Conservation (phyloP, 1,140 invertebrate species). For the Drosophila littoralis region DNA sequence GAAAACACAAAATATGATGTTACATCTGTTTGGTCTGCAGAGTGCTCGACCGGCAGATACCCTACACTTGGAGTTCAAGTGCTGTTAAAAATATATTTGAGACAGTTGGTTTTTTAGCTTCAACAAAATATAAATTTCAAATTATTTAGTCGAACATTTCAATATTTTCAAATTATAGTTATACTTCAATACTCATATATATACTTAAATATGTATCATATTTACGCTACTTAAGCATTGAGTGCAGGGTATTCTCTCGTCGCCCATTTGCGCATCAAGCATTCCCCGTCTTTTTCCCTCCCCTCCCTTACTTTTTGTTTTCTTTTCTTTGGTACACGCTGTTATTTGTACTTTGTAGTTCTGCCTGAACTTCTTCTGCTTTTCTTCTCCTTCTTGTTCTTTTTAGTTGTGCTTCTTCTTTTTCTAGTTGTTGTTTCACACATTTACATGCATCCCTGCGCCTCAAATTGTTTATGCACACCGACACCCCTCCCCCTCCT, state of each 20-base stretch:
- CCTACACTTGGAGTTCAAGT: background rate
- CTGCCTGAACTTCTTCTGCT: background rate
- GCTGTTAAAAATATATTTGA: too few relatives aligned
- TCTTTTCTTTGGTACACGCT: background rate
- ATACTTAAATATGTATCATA: too few relatives aligned
- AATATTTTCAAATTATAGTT: too few relatives aligned
- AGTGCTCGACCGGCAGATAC: background rate
- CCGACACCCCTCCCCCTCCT: background rate
- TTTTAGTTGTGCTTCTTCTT: background rate
- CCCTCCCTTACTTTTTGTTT: background rate
- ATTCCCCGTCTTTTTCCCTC: background rate
- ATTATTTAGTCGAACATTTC: too few relatives aligned
- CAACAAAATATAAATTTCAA: too few relatives aligned
- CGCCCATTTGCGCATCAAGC: too few relatives aligned
- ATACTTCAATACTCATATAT: too few relatives aligned
- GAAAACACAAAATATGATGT: background rate
- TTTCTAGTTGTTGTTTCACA: constrained; percentile 32
- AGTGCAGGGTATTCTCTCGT: too few relatives aligned
- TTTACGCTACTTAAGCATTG: too few relatives aligned
- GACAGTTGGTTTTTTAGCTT: too few relatives aligned
- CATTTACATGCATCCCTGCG: constrained; percentile 36
- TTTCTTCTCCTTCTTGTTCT: background rate
- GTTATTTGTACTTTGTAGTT: constrained; percentile 1
- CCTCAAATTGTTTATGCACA: constrained; percentile 39
- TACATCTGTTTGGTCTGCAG: background rate